These are phyloP conservation scores for Octopus sinensis DNA, from an alignment of 1,140 invertebrate species.

Conservation along the genomic window DNA sequence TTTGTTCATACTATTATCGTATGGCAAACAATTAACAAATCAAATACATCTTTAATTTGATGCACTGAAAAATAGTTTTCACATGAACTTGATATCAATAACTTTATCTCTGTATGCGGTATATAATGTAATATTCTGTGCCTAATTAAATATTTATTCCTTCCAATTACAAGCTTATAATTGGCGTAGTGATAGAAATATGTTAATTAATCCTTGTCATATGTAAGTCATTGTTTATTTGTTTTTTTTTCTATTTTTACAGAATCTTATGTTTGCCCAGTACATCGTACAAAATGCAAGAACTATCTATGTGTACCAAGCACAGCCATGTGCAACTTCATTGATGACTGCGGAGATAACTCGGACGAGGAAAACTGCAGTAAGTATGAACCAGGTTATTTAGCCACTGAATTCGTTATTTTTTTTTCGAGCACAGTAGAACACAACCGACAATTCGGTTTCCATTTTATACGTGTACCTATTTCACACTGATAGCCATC, in stretches of 20 bases:
- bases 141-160: too few relatives aligned
- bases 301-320: slow-evolving; percentile 44
- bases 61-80: too few relatives aligned
- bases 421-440: too few relatives aligned
- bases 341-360: slow-evolving; percentile 46
- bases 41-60: too few relatives aligned
- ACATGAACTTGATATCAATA: too few relatives aligned
- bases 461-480: background rate
- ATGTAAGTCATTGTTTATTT: background rate
- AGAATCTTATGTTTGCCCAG: slow-evolving; percentile 50
- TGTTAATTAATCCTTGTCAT: background rate
- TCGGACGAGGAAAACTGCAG: slow-evolving; percentile 44
- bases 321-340: slow-evolving; percentile 37
- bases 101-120: too few relatives aligned
- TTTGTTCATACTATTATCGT: too few relatives aligned
- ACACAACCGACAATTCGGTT: background rate
- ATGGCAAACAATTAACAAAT: too few relatives aligned
- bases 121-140: too few relatives aligned
- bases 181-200: background rate
- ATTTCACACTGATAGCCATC: background rate
- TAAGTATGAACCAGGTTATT: slow-evolving; percentile 24
- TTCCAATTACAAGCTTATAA: background rate
- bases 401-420: too few relatives aligned
- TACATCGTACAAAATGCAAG: slow-evolving; percentile 54
- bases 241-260: slow-evolving; percentile 18